Evolutionary conservation across 2,797 vertebrate genomes (phyloP).

Genomic region (Melanotaenia parkinsoni): DNA sequence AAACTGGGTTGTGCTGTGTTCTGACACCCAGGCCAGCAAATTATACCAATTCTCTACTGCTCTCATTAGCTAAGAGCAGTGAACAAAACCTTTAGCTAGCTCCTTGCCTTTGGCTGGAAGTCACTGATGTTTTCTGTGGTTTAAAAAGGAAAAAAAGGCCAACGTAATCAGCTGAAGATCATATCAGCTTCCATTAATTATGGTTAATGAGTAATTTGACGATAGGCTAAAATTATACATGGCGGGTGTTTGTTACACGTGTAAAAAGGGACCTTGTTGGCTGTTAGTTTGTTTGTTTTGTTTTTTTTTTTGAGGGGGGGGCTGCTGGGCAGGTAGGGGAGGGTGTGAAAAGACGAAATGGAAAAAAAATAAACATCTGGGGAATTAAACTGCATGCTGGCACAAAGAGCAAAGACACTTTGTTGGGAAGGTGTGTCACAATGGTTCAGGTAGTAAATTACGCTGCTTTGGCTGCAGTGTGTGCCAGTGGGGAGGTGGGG

Average conservation of each 20-base stretch:
- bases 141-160: not conserved
- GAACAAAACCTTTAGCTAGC: not conserved
- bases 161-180: not conserved
- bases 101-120: not conserved
- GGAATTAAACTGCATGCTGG: conserved; percentile 43
- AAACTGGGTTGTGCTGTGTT: not conserved
- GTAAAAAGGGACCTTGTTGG: not conserved
- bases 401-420: conserved; percentile 35
- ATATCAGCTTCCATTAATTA: not conserved
- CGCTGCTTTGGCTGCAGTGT: conserved; percentile 33
- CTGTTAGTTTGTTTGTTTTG: not conserved
- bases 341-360: conserved; percentile 9
- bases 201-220: not conserved
- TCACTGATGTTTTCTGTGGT: not conserved
- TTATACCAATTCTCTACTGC: not conserved
- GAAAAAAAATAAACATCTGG: conserved; percentile 4
- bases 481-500: conserved; percentile 2
- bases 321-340: conserved; percentile 20
- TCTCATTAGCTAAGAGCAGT: not conserved
- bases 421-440: conserved; percentile 49
- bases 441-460: conserved; percentile 31
- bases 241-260: not conserved
- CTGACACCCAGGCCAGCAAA: not conserved
- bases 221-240: not conserved
- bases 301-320: not conserved